Percentiles rank a stretch among this genome's conserved stretches.
These are phyloP conservation scores for Temnothorax curvispinosus DNA, from an alignment of 1,140 invertebrate species.

Conservation along the genomic window DNA sequence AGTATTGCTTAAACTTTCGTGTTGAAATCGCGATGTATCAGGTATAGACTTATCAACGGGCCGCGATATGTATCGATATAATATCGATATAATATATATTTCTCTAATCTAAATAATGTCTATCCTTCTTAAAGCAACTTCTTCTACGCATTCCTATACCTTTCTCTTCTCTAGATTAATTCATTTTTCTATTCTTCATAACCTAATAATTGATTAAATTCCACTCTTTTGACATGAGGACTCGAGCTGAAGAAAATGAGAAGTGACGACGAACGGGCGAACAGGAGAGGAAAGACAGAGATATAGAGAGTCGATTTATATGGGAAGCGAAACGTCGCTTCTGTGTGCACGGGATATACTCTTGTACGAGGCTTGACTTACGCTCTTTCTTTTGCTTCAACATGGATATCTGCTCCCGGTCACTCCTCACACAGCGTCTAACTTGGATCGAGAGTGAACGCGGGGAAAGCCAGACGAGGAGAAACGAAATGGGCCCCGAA, in stretches of 20 bases:
- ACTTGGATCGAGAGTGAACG: conserved; percentile 12
- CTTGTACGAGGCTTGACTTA: background rate
- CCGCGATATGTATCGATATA: background rate
- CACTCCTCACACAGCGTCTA: conserved; percentile 21
- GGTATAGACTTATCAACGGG: conserved; percentile 56
- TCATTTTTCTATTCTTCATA: background rate
- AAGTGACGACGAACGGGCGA: background rate
- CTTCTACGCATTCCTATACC: background rate
- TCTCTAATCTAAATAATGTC: background rate
- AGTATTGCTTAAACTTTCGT: conserved; percentile 55
- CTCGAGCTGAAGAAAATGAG: conserved; percentile 18
- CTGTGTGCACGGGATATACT: background rate
- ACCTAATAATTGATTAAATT: conserved; percentile 31
- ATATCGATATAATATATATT: background rate
- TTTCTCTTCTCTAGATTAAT: background rate
- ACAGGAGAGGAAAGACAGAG: background rate
- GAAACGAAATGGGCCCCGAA: background rate
- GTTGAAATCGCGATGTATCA: conserved; percentile 5
- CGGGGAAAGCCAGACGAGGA: background rate
- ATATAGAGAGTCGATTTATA: conserved; percentile 10
- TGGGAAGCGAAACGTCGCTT: background rate
- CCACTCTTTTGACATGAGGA: conserved; percentile 30
- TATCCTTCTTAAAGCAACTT: background rate
- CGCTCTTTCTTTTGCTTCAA: conserved; percentile 26
- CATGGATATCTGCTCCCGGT: conserved; percentile 43